Evolutionary conservation across 2,888 invertebrate genomes (phyloP).

Genomic region (Actias luna): DNA sequence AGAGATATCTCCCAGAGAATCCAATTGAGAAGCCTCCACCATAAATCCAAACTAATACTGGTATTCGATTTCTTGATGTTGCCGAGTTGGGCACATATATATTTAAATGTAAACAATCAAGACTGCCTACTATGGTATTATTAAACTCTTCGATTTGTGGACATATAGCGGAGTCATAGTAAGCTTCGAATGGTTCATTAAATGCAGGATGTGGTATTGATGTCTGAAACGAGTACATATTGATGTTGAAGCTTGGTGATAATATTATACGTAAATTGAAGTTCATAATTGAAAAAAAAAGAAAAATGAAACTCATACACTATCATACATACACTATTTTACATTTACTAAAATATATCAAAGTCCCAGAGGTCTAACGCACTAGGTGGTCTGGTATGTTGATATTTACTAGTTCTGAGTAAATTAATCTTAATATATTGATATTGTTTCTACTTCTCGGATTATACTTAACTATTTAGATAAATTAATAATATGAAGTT

Average conservation of each 20-base stretch:
- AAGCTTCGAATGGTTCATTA: slow-evolving; percentile 48
- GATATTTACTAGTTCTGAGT: no score
- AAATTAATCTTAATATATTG: no score
- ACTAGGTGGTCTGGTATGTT: neutral
- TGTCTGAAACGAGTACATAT: slow-evolving; percentile 34
- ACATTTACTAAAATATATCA: neutral
- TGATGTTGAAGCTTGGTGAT: neutral
- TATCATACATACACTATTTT: neutral
- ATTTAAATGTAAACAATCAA: slow-evolving; percentile 55
- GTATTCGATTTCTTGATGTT: slow-evolving; percentile 38
- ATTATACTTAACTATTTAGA: neutral
- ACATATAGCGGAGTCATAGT: slow-evolving; percentile 50
- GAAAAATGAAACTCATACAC: no score
- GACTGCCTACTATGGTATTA: slow-evolving; percentile 35
- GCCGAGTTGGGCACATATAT: slow-evolving; percentile 51
- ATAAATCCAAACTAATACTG: slow-evolving; percentile 55
- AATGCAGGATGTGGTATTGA: slow-evolving; percentile 45
- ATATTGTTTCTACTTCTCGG: neutral
- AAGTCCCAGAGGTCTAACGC: neutral
- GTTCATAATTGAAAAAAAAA: no score
- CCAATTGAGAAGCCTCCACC: slow-evolving; percentile 50
- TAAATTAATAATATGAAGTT: no score
- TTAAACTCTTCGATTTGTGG: slow-evolving; percentile 48
- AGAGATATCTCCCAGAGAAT: slow-evolving; percentile 35
- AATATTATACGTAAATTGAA: neutral